phyloP scores from a whole-genome alignment of 1,140 invertebrate genomes.

The Cyphomyrmex costatus region DNA sequence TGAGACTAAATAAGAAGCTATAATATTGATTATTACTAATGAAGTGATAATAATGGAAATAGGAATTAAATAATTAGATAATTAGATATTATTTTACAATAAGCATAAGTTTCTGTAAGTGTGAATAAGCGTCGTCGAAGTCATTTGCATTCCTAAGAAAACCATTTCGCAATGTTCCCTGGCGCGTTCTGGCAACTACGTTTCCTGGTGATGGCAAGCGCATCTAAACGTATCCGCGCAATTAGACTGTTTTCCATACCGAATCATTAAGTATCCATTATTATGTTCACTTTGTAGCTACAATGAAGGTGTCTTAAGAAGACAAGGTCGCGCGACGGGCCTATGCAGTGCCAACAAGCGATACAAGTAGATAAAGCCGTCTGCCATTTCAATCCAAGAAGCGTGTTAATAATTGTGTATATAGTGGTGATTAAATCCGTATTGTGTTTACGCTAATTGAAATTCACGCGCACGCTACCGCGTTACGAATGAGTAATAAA shows the following conservation, averaged over 20 bases:
- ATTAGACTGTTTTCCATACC: slow-evolving; percentile 74
- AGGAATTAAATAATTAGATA: slow-evolving; percentile 18
- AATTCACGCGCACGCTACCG: slow-evolving; percentile 37
- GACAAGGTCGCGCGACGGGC: slow-evolving; percentile 33
- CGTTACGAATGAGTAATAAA: slow-evolving; percentile 53
- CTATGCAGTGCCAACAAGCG: slow-evolving; percentile 21
- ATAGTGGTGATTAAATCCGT: slow-evolving; percentile 23
- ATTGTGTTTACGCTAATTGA: slow-evolving; percentile 45
- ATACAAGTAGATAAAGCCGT: slow-evolving; percentile 33
- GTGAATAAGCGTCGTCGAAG: slow-evolving; percentile 26
- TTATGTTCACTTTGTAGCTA: slow-evolving; percentile 52
- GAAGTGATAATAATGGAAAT: slow-evolving; percentile 22
- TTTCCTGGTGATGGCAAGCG: slow-evolving; percentile 61
- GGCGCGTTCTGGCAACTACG: slow-evolving; percentile 30
- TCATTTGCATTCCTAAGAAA: slow-evolving; percentile 51
- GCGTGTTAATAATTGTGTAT: slow-evolving; percentile 35
- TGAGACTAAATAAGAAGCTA: neutral
- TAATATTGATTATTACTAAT: neutral
- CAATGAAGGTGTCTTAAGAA: slow-evolving; percentile 50
- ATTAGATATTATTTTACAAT: slow-evolving; percentile 33
- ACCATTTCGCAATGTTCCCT: slow-evolving; percentile 56
- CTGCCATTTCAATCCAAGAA: slow-evolving; percentile 18
- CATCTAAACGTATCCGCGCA: slow-evolving; percentile 75
- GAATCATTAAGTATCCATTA: slow-evolving; percentile 53
- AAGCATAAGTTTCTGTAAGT: neutral